Evolutionary conservation across 2,888 invertebrate genomes (phyloP), one percentile per base, ranked within the genome.

Genomic region (Fissipunctia ypsillon): DNA sequence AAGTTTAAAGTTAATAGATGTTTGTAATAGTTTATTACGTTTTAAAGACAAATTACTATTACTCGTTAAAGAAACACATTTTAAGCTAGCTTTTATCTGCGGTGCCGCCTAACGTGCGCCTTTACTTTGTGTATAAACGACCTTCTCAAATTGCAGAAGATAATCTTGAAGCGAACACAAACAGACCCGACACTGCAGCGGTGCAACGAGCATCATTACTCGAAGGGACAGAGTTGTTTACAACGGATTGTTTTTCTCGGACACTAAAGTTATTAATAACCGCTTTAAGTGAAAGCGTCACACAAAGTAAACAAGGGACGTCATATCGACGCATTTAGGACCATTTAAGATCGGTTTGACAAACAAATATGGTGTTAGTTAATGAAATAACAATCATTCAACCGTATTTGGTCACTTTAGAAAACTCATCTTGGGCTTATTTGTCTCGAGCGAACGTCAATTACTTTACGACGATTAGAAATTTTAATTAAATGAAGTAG

Each of bases 351-450:
- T 72, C 54, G 28, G 6, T 69, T 69, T 57, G 56, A 78, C 69
- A 73, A 73, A 86, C 76, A 73, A 73, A 75, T 80, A 80, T 67
- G 71, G 74, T 45, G 70, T 67, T 70, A 31, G 69, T 69, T 78
- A 81, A 84, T 85, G 57, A 83, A 79, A 54, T 73, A 69, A 81
- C 72, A 79, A 79, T 81, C 68, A 63, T 45, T 35, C 22, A 41
- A 65, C 78, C 71, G 14, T 79, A 71, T 85, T 76, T 76, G 79
- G 73, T 68, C 57, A 63, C 52, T 78, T 86, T 84, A 85, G 86
- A 81, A 84, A 86, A 79, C 61, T 66, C 74, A 83, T 79, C 52
- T 68, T 69, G 22, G 14, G 50, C 38, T 73, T 81, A 73, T 84
- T 75, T 56, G 69, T 69, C 22, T 72, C 22, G 59, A 72, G n/a